Conservation (phyloP, 2,113 vertebrate genomes). For the Asarcornis scutulata region DNA sequence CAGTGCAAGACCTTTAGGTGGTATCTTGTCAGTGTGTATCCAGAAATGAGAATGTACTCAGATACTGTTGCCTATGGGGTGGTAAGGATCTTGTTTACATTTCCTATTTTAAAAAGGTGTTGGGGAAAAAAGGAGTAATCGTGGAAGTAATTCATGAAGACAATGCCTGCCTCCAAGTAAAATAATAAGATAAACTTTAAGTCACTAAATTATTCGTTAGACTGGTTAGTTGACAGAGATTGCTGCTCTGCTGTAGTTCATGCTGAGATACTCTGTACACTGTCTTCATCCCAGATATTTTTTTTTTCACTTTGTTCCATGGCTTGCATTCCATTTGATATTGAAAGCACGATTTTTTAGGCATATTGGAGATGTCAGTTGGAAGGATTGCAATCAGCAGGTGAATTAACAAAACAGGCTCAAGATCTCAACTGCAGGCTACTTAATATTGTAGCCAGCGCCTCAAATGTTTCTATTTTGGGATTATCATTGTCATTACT, state of each 20-base stretch:
- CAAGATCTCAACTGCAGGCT: not conserved
- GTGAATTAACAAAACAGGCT: not conserved
- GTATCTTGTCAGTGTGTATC: conserved; percentile 97
- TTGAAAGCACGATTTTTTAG: not conserved
- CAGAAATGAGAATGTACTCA: conserved; percentile 97
- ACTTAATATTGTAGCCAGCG: not conserved
- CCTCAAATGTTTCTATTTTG: not conserved
- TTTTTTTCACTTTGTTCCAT: not conserved
- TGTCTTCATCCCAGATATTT: not conserved
- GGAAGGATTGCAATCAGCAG: not conserved
- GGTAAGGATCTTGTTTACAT: conserved; percentile 78
- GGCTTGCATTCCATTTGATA: not conserved
- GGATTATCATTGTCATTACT: not conserved
- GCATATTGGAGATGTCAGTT: not conserved
- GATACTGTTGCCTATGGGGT: conserved; percentile 94
- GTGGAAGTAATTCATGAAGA: not conserved
- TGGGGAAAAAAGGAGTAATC: not conserved
- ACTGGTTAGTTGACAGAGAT: not conserved
- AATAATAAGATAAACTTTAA: not conserved
- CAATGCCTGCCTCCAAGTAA: not conserved
- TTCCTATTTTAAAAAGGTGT: not conserved
- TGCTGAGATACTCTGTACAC: not conserved
- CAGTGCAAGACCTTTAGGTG: conserved; percentile 98
- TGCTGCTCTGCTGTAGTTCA: not conserved
- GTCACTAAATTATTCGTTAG: not conserved